A percentile compares a stretch with the other conserved stretches of the same genome.
These are phyloP conservation scores for Galerucella pusilla DNA, from an alignment of 2,888 invertebrate species.

Conservation along the genomic window DNA sequence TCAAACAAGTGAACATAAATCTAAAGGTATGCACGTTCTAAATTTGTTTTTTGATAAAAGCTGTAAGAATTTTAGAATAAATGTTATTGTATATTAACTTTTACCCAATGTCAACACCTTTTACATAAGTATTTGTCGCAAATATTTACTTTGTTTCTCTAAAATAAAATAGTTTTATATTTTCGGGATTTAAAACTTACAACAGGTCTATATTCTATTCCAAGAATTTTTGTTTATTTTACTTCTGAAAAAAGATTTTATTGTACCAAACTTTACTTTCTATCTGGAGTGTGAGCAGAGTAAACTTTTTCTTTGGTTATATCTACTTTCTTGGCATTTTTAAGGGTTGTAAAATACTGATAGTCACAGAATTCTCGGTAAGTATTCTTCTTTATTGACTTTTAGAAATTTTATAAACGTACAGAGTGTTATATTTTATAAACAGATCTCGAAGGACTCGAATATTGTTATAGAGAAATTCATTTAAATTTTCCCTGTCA, in stretches of 20 bases:
- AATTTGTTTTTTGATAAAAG: constrained; percentile 46
- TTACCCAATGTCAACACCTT: constrained; percentile 46
- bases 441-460: too few relatives aligned
- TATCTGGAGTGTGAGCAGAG: constrained; percentile 16
- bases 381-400: constrained; percentile 9
- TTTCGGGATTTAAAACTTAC: constrained; percentile 21
- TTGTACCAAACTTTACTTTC: constrained; percentile 21
- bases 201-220: constrained; percentile 22
- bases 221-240: constrained; percentile 23
- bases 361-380: constrained; percentile 12
- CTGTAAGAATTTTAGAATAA: constrained; percentile 47
- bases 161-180: constrained; percentile 35
- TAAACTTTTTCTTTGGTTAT: constrained; percentile 14
- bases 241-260: constrained; percentile 9
- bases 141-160: constrained; percentile 43
- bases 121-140: constrained; percentile 47
- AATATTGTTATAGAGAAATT: too few relatives aligned
- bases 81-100: constrained; percentile 51
- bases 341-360: constrained; percentile 22
- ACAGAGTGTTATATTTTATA: background rate
- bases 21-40: constrained; percentile 14
- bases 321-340: constrained; percentile 22
- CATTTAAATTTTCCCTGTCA: too few relatives aligned
- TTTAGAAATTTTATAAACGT: constrained; percentile 1
- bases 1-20: constrained; percentile 1